Evolutionary conservation across 2,113 vertebrate genomes (phyloP), one percentile per base, ranked within the genome.

Genomic region (Ifrita kowaldi): DNA sequence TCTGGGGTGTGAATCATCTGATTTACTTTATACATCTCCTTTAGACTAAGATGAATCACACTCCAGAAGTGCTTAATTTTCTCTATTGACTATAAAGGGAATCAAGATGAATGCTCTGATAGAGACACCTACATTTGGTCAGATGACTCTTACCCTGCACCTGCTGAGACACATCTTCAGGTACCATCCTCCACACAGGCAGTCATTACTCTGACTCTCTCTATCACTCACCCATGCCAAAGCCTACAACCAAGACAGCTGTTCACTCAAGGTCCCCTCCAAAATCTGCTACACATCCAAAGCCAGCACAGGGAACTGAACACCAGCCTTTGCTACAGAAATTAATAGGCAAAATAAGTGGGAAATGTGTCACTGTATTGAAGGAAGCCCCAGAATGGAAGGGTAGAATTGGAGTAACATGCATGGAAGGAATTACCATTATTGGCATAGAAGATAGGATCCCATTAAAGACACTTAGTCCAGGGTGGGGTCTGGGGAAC

Each of bases 1-100:
- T 95, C 94, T 96, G 52, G 65, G 24, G 65, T 87, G 84, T 95
- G 96, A 96, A 92, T 97, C 95, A 96, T 95, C 94, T 87, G 76
- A 87, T 95, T 91, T 91, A 70, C 86, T 96, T 95, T 78, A 67
- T 77, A 41, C 19, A 4, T 47, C 89, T 93, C 73, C 76, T 93
- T 93, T 75, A 89, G 94, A 89, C 73, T 68, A 52, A 75, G 91
- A 95, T 95, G 93, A 96, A 92, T 96, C 95, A 97, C 47, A 56
- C 76, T 20, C 32, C 5, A 90, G 60, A 63, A 90, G 68, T 87
- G 73, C 93, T 89, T 93, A 56, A 94, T 96, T 95, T 95, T 84
- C 84, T 64, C 52, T 56, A 84, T 78, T 94, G 84, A 75, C 94
- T 95, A 52, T 68, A 87, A 95, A 90, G 86, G 44, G 59, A 95